phyloP scores from a whole-genome alignment of 2,113 vertebrate genomes.

The Mastomys coucha region DNA sequence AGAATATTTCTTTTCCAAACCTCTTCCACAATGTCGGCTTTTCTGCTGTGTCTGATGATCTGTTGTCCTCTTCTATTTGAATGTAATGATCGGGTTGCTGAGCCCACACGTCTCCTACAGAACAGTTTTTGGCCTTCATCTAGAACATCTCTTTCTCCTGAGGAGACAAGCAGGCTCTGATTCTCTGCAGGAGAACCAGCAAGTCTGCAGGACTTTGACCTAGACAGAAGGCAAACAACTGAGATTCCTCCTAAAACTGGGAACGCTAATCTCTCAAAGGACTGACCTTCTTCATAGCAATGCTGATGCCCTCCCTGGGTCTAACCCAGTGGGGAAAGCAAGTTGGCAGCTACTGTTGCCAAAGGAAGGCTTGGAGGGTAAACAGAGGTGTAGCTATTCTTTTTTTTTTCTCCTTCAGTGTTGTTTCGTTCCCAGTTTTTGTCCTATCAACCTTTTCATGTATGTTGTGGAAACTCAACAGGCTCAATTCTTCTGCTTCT shows the following conservation, averaged over 20 bases:
- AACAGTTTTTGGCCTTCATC: neutral
- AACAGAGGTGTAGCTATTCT: accelerated
- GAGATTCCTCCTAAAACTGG: neutral
- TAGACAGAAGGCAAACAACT: neutral
- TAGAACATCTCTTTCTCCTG: neutral
- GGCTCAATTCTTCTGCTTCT: neutral
- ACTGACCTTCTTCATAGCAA: neutral
- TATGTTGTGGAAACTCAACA: neutral
- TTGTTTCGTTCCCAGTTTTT: neutral
- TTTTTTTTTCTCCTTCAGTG: neutral
- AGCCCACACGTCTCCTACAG: neutral
- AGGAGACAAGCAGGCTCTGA: neutral
- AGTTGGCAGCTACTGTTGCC: neutral
- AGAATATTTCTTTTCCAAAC: neutral
- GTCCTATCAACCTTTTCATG: neutral
- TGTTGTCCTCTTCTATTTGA: neutral
- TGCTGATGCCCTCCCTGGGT: neutral
- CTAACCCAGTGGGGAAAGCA: neutral
- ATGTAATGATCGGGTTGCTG: too few species aligned
- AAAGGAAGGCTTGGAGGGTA: neutral
- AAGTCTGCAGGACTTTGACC: neutral
- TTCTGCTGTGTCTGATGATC: neutral
- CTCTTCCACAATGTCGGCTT: neutral
- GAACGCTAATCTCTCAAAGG: neutral
- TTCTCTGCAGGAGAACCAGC: neutral